Evolutionary conservation across 1,140 invertebrate species (phyloP).

Genomic region (Drosophila aff.): DNA sequence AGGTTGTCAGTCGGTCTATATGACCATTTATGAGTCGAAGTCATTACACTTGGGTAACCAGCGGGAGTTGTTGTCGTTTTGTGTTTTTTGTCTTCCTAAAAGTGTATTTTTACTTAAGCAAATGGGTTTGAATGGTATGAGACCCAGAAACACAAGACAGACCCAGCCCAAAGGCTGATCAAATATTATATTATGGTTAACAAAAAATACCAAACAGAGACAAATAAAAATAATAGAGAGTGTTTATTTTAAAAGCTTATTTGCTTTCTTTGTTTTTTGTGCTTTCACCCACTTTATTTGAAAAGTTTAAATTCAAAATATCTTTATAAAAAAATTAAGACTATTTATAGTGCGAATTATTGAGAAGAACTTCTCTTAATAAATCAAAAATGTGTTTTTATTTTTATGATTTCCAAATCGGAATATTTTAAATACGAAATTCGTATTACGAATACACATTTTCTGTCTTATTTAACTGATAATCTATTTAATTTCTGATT

Average conservation of each 20-base stretch:
- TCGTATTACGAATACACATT: no score
- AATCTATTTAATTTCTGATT: neutral
- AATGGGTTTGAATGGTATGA: conserved; percentile 4
- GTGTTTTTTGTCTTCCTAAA: neutral
- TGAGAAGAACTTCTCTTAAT: no score
- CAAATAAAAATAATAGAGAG: neutral
- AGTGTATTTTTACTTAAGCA: neutral
- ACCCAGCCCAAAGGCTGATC: conserved; percentile 7
- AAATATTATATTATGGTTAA: neutral
- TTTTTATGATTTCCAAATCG: neutral
- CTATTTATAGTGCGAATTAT: no score
- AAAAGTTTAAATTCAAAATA: no score
- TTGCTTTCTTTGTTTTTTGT: neutral
- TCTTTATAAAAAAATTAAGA: neutral
- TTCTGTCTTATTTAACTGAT: neutral
- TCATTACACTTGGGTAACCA: conserved; percentile 30
- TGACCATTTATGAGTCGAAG: conserved; percentile 40
- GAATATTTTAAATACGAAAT: neutral
- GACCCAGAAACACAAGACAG: neutral
- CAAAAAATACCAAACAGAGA: neutral
- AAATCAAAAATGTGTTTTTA: neutral
- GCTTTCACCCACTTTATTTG: neutral
- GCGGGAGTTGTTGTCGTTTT: conserved; percentile 2
- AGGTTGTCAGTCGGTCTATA: conserved; percentile 56
- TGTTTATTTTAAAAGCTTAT: neutral